Conservation (phyloP, 2,113 vertebrate genomes). For the Pontoporia blainvillei region DNA sequence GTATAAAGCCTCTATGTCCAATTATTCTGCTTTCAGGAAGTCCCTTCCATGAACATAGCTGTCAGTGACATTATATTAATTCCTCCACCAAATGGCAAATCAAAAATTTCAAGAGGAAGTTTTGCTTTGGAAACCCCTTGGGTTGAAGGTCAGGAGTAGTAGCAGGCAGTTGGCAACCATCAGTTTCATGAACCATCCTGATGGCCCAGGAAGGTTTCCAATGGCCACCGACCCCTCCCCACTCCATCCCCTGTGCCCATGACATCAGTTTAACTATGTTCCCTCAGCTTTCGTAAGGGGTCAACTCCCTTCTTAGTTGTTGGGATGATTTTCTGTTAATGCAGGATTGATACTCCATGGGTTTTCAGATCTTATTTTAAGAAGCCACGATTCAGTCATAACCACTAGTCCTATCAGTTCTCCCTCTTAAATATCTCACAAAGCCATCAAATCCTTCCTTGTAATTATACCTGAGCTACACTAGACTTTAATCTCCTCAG, state of each 20-base stretch:
- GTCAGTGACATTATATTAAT: not conserved
- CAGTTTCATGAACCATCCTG: not conserved
- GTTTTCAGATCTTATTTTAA: constrained; percentile 1
- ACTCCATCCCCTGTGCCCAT: not conserved
- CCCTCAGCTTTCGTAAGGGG: not conserved
- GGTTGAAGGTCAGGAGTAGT: not conserved
- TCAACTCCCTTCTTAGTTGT: not conserved
- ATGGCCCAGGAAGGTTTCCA: not conserved
- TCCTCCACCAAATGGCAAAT: not conserved
- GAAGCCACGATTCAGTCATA: not conserved
- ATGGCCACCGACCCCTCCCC: not conserved
- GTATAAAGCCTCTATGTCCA: not conserved
- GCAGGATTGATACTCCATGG: not conserved
- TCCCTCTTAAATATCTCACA: not conserved
- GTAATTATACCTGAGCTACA: not conserved
- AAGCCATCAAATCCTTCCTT: not conserved
- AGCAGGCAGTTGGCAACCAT: not conserved
- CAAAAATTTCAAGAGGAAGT: not conserved
- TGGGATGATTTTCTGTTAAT: not conserved
- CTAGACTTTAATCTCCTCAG: not conserved
- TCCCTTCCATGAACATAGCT: not conserved
- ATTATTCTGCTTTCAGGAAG: not conserved
- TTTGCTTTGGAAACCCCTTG: not conserved
- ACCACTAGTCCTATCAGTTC: not conserved
- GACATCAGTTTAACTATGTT: not conserved